Percentiles rank a stretch among this genome's conserved stretches.
These are phyloP conservation scores for Glossophaga mutica DNA, from an alignment of 2,797 vertebrate species.

Conservation along the genomic window DNA sequence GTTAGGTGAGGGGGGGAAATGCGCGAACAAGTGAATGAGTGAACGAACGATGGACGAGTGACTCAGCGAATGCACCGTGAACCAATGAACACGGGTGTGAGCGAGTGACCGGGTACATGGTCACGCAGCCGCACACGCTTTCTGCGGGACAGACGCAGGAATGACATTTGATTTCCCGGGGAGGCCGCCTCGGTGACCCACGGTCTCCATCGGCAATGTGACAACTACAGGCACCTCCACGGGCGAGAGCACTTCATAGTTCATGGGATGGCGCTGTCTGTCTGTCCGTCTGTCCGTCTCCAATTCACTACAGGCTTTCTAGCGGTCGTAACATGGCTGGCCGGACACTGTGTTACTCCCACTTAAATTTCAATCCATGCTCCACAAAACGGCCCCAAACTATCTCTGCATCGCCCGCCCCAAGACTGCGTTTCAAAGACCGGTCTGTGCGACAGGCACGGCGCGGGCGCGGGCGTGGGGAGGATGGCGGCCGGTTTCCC, in stretches of 20 bases:
- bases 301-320: not conserved
- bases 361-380: not conserved
- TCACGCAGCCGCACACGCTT: not conserved
- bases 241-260: not conserved
- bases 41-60: not conserved
- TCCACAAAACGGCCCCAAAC: not conserved
- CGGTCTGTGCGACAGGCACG: not conserved
- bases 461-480: not conserved
- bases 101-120: not conserved
- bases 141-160: not conserved
- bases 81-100: too few species aligned
- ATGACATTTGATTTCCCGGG: not conserved
- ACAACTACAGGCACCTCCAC: not conserved
- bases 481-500: not conserved
- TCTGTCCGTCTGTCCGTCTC: not conserved
- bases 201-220: not conserved
- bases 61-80: not conserved
- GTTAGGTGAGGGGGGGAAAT: not conserved
- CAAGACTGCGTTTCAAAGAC: not conserved
- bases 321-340: not conserved
- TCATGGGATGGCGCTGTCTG: not conserved
- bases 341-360: not conserved
- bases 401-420: not conserved
- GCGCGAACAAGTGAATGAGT: accelerated
- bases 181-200: not conserved